These are phyloP conservation scores for Sturnira hondurensis DNA, from an alignment of 2,113 vertebrate genomes.

Conservation along the genomic window DNA sequence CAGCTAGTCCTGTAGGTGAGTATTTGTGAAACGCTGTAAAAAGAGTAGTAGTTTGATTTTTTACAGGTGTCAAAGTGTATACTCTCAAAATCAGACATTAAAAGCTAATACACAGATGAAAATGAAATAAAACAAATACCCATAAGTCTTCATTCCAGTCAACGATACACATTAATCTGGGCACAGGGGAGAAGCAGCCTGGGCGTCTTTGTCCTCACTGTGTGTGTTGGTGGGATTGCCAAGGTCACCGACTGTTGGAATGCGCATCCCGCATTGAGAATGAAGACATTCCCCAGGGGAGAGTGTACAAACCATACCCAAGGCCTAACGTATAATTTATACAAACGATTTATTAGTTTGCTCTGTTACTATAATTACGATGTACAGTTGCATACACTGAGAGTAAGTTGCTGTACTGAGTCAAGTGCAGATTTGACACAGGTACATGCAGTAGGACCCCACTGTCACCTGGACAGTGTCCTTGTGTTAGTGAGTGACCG, in stretches of 20 bases:
- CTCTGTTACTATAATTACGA: conserved; percentile 87
- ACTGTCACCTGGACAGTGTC: conserved; percentile 66
- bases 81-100: conserved; percentile 78
- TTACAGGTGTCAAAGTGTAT: conserved; percentile 78
- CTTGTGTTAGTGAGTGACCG: conserved; percentile 66
- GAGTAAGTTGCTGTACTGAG: conserved; percentile 79
- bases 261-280: conserved; percentile 77
- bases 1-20: conserved; percentile 81
- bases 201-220: conserved; percentile 63
- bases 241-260: conserved; percentile 74
- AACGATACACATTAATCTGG: conserved; percentile 77
- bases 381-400: conserved; percentile 85
- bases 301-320: conserved; percentile 85
- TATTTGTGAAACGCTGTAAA: conserved; percentile 80
- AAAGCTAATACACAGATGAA: conserved; percentile 82
- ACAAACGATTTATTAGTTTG: conserved; percentile 89
- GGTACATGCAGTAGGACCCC: conserved; percentile 77
- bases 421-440: conserved; percentile 80
- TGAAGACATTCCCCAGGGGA: conserved; percentile 80
- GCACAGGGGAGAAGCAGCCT: conserved; percentile 57
- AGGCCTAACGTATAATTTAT: conserved; percentile 87
- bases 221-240: conserved; percentile 71
- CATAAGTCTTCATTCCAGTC: conserved; percentile 81
- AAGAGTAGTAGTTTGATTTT: conserved; percentile 73
- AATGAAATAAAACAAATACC: conserved; percentile 77